These are phyloP conservation scores for Cairina moschata DNA, from an alignment of 2,113 vertebrate species.

Conservation along the genomic window DNA sequence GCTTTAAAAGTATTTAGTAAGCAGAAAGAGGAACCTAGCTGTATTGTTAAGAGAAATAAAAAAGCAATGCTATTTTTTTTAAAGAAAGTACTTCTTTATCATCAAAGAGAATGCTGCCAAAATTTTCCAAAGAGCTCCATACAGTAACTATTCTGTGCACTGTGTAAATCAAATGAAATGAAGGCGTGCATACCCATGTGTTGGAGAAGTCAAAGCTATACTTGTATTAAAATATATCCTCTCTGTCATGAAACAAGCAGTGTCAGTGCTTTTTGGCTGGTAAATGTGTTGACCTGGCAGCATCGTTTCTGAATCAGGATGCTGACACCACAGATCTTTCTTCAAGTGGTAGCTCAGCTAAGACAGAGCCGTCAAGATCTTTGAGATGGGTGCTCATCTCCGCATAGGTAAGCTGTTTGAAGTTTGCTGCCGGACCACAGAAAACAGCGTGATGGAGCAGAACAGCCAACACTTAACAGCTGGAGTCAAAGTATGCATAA, in stretches of 20 bases:
- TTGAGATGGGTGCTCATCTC: neutral
- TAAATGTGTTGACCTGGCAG: neutral
- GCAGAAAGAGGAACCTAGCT: neutral
- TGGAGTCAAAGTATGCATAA: neutral
- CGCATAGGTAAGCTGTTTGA: neutral
- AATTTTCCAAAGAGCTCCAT: neutral
- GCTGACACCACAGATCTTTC: neutral
- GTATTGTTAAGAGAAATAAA: neutral
- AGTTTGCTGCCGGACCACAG: neutral
- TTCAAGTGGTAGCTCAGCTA: neutral
- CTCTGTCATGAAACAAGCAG: neutral
- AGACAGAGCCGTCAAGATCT: neutral
- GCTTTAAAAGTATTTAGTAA: neutral
- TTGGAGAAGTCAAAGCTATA: neutral
- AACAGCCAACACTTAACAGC: neutral
- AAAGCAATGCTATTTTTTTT: neutral
- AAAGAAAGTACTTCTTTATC: neutral
- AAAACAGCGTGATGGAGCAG: neutral
- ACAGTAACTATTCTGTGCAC: neutral
- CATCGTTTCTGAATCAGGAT: neutral
- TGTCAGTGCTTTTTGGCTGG: neutral
- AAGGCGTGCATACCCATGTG: neutral
- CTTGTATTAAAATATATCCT: neutral
- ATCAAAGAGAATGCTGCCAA: neutral
- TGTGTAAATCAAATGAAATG: neutral